These are phyloP conservation scores for Drosophila asahinai DNA, from an alignment of 1,140 invertebrate genomes.

Conservation along the genomic window DNA sequence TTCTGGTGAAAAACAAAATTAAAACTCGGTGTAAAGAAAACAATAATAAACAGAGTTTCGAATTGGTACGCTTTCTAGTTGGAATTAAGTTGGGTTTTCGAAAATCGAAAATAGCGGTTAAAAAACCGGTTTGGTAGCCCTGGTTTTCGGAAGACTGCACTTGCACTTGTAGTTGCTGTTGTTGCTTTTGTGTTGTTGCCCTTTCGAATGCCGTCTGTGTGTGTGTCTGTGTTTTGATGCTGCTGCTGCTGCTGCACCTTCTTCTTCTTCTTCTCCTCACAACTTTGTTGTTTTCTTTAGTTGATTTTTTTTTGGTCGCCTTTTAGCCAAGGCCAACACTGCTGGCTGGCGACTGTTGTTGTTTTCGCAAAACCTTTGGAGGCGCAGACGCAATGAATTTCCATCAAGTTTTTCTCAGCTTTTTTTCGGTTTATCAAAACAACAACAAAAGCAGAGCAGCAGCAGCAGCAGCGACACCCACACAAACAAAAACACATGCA, in stretches of 20 bases:
- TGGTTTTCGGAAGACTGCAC: slow-evolving; percentile 51
- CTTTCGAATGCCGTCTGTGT: slow-evolving; percentile 49
- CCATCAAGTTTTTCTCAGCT: slow-evolving; percentile 43
- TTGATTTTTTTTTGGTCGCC: slow-evolving; percentile 17
- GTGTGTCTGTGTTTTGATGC: slow-evolving; percentile 38
- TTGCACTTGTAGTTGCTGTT: slow-evolving; percentile 47
- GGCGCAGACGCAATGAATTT: slow-evolving; percentile 73
- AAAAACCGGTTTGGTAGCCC: slow-evolving; percentile 54
- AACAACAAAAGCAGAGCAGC: slow-evolving; percentile 40
- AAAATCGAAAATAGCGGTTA: slow-evolving; percentile 5
- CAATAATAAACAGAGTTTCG: background rate
- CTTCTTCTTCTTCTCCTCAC: slow-evolving; percentile 1
- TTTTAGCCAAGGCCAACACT: slow-evolving; percentile 68
- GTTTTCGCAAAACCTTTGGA: slow-evolving; percentile 28
- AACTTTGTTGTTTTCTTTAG: slow-evolving; percentile 30
- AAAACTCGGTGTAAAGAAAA: background rate
- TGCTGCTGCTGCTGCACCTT: slow-evolving; percentile 42
- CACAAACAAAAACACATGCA: slow-evolving; percentile 7
- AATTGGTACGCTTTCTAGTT: slow-evolving; percentile 7
- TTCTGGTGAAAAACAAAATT: background rate
- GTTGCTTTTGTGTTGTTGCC: slow-evolving; percentile 57
- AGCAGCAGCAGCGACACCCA: slow-evolving; percentile 29
- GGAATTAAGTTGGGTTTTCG: slow-evolving; percentile 1
- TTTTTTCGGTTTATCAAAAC: slow-evolving; percentile 30
- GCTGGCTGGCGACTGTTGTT: slow-evolving; percentile 15